A percentile compares a stretch with the other conserved stretches of the same genome.
Evolutionary conservation across 2,888 invertebrate species (phyloP).

Genomic region (Stenurella melanura): DNA sequence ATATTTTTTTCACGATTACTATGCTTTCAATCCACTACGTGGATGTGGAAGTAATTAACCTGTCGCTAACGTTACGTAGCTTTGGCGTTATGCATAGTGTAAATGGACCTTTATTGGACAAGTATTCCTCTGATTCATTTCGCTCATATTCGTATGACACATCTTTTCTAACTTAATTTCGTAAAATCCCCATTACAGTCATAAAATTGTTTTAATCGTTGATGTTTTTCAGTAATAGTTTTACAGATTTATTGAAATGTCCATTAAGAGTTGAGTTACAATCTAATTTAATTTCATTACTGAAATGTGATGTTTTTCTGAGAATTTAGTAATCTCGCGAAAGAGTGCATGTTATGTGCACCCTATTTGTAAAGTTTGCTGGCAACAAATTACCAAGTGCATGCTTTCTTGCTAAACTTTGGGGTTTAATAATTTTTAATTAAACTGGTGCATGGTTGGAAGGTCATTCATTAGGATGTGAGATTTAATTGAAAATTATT

Average conservation of each 20-base stretch:
- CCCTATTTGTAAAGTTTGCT: slow-evolving; percentile 17
- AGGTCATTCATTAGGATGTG: slow-evolving; percentile 21
- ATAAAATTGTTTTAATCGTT: too few relatives aligned
- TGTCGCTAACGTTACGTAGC: too few relatives aligned
- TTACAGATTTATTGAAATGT: slow-evolving; percentile 15
- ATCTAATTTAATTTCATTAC: slow-evolving; percentile 20
- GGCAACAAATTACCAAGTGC: slow-evolving; percentile 19
- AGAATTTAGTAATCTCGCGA: slow-evolving; percentile 18
- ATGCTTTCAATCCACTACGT: too few relatives aligned
- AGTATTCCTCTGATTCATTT: too few relatives aligned
- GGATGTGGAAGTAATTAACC: too few relatives aligned
- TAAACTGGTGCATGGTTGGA: slow-evolving; percentile 13
- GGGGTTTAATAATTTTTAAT: slow-evolving; percentile 32
- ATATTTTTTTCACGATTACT: too few relatives aligned
- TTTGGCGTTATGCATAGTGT: too few relatives aligned
- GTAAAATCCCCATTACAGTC: too few relatives aligned
- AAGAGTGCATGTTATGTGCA: slow-evolving; percentile 18
- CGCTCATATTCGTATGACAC: too few relatives aligned
- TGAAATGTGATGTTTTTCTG: slow-evolving; percentile 7
- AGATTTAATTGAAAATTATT: slow-evolving; percentile 29
- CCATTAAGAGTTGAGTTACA: slow-evolving; percentile 8
- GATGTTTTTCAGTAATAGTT: not conserved
- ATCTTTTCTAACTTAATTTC: too few relatives aligned
- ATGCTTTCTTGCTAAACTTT: slow-evolving; percentile 15
- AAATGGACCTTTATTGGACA: too few relatives aligned